These are phyloP conservation scores for Sandelia bainsii DNA, from an alignment of 2,797 vertebrate genomes.

Conservation along the genomic window DNA sequence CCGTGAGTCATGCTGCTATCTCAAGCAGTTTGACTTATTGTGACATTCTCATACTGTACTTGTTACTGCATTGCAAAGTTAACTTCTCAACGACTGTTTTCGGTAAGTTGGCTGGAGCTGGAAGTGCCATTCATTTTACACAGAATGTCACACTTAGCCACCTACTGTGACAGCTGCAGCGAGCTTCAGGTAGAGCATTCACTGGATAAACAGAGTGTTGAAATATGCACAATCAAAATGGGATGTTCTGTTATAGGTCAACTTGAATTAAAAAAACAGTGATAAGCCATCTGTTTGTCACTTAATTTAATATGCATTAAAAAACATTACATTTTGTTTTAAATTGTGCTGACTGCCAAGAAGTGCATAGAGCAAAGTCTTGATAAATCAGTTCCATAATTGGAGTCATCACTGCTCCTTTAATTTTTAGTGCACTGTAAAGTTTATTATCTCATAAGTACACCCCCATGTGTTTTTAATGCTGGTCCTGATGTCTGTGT, in stretches of 20 bases:
- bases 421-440: conserved; percentile 43
- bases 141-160: background rate
- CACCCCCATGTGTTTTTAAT: conserved; percentile 30
- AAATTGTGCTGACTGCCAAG: background rate
- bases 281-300: background rate
- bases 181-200: conserved; percentile 6
- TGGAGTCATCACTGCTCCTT: conserved; percentile 28
- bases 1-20: conserved; percentile 46
- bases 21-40: conserved; percentile 32
- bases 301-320: background rate
- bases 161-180: conserved; percentile 31
- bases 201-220: background rate
- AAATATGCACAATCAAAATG: background rate
- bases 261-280: background rate
- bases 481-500: conserved; percentile 35
- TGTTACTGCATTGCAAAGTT: conserved; percentile 9
- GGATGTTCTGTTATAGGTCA: background rate
- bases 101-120: background rate
- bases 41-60: background rate
- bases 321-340: background rate
- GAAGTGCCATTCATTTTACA: conserved; percentile 21
- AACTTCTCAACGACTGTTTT: conserved; percentile 14
- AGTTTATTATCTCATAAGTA: conserved; percentile 53
- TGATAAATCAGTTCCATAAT: conserved; percentile 33
- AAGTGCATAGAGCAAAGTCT: conserved; percentile 10